Base-by-base conservation (phyloP, 2,113 vertebrate genomes). In the Eurystomus gularis region DNA sequence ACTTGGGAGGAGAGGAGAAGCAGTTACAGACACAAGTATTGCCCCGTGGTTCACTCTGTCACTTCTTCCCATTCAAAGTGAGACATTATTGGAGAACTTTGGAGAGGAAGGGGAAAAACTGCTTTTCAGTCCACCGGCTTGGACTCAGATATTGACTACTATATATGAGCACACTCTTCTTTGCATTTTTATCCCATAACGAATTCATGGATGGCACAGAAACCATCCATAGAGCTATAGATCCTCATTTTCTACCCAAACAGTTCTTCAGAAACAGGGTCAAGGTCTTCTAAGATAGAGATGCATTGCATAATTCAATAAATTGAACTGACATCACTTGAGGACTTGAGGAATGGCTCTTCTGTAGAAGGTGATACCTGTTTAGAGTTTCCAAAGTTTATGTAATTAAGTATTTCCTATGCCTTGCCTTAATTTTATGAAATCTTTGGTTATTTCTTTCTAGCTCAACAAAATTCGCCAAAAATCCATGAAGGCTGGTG, bases 401-500 rank as follows among this genome's bases (percentile, higher is more conserved):
- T 37, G 8, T 76, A 40, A 84, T 78, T 37, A 62, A 69, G 4
- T 75, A 42, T 35, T 49, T 82, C 44, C 25, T 48, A 5, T 49
- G 10, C 49, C 60, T 95, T 89, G 65, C 44, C 58, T 65, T 61
- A 90, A 64, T 82, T 94, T 97, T 90, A 52, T 81, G 33, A 7
- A 86, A 69, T 88, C 42, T 91, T 83, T 70, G 8, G 31, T 97
- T 95, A 23, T 97, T 96, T 96, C 90, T 89, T 94, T 97, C 88
- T 97, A 99, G 99, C 99, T 97, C 99, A 99, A 97, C 99, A 99
- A 92, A 99, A 98, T 98, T 98, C 98, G 94, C 99, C 99, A 94
- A 99, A 99, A 98, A 99, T 99, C 98, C 99, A 99, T 96, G 99
- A 99, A 98, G 99, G 99, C 98, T 99, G 99, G 99, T 99, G 99